Evolutionary conservation across 2,113 vertebrate genomes (phyloP), one percentile per base, ranked within the genome.

Genomic region (Eclectus roratus): DNA sequence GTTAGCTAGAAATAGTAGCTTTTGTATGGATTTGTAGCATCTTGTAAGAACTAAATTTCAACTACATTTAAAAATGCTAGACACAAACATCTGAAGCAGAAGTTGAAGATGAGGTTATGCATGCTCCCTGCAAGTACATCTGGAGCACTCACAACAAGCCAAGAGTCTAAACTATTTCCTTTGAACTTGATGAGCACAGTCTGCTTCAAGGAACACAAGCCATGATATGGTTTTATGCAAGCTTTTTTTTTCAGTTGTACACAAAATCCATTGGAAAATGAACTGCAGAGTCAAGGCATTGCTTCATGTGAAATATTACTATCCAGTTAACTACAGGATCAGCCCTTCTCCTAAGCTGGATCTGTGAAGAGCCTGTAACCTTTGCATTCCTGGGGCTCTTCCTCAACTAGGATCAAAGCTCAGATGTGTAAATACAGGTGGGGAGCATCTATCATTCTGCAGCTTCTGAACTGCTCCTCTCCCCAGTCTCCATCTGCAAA

Each of bases 31-130:
- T 88, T 93, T 70, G 56, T 35, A 58, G 56, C 56, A 58, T 58
- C 33, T 58, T 24, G 21, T 24, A 80, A 25, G 64, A 49, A 83
- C 24, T 88, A 73, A 72, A 77, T 83, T 92, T 93, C 80, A 88
- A 66, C 44, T 68, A 17, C 61, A 82, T 49, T 92, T 21, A 27
- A 83, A 96, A 95, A 91, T 61, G 60, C 60, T 80, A 63, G 41
- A 70, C 69, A 83, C 31, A 95, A 96, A 88, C 43, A 80, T 70
- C 9, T 63, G 72, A 91, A 83, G 60, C 58, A 93, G 86, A 80
- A 82, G 70, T 20, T 73, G 58, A 77, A 31, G 52, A 83, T 43
- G 46, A 94, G 72, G 46, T 88, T 66, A 77, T 41, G 50, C 50
- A 63, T 9, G 13, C 11, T 80, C 37, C 53, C 53, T 80, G 35